Evolutionary conservation across 2,797 vertebrate species (phyloP), one percentile per base, ranked within the genome.

Genomic region (Enteromius mattozi): DNA sequence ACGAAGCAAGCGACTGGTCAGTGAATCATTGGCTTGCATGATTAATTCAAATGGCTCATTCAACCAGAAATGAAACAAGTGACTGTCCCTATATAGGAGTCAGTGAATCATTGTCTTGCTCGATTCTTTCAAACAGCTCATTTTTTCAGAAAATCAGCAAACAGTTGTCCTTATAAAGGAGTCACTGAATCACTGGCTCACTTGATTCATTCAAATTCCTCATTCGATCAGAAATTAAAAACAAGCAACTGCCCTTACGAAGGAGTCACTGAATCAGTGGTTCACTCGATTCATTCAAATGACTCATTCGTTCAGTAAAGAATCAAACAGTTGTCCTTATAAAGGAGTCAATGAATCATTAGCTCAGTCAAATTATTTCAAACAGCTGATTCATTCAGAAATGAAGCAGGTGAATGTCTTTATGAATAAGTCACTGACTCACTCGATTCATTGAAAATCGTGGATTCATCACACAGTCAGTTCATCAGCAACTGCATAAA

Each of bases 291-390:
- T 9, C 8, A 9, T 54, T 21, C 6, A 9, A 56, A 54, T 0
- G 0, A 1, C 19, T 54, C 0, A 54, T 54, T 54, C 0, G 6
- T 21, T 56, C 19, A 54, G 17, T n/a, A 56, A 49, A 0, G 5
- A 54, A 21, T 1, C 54, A 10, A n/a, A 8, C 21, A 21, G 21
- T 21, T 4, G 54, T 56, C 8, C 1, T n/a, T n/a, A n/a, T 10
- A 9, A 10, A 56, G 7, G 3, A 56, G 21, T n/a, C 54, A 56
- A 2, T 21, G 19, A 54, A 54, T n/a, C 21, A 21, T 9, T 19
- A 6, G 0, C 17, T n/a, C 3, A 21, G 1, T n/a, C 3, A 8
- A n/a, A 3, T n/a, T n/a, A 2, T 0, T 56, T 56, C 21, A n/a
- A n/a, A 56, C 21, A n/a, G 54, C 8, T 10, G 21, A 56, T 56